Percentiles rank a stretch among this genome's conserved stretches.
Evolutionary conservation across 2,888 invertebrate genomes (phyloP).

Genomic region (Anagyrus pseudococci): DNA sequence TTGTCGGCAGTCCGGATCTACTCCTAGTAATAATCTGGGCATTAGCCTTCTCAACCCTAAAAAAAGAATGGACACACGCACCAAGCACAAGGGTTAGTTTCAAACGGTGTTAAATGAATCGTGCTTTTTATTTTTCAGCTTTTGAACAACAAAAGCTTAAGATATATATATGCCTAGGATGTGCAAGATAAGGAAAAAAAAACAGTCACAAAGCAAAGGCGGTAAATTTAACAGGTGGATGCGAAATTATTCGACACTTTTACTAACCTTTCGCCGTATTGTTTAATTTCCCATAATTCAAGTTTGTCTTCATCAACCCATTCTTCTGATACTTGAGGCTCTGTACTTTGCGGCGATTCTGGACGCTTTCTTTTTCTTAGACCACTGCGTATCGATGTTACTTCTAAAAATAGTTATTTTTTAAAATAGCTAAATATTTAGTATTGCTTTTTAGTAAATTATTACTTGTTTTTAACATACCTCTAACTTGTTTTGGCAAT

Average conservation of each 20-base stretch:
- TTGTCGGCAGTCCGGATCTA: conserved; percentile 72
- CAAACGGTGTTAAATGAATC: conserved; percentile 49
- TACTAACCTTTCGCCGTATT: conserved; percentile 82
- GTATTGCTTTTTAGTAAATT: background rate
- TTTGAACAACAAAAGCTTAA: background rate
- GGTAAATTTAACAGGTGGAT: background rate
- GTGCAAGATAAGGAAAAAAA: conserved; percentile 18
- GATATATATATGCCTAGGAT: background rate
- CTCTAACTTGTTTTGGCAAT: conserved; percentile 87
- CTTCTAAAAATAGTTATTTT: conserved; percentile 69
- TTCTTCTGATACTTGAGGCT: conserved; percentile 92
- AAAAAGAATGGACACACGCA: conserved; percentile 56
- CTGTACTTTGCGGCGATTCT: conserved; percentile 92
- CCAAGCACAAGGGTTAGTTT: conserved; percentile 56
- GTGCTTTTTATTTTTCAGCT: background rate
- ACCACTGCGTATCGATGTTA: conserved; percentile 93
- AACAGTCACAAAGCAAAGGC: conserved; percentile 24
- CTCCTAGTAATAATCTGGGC: conserved; percentile 82
- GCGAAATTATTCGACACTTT: background rate
- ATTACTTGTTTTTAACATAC: conserved; percentile 59
- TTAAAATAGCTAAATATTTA: conserved; percentile 6
- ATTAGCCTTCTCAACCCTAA: conserved; percentile 74
- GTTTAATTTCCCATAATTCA: conserved; percentile 95
- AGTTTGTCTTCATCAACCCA: conserved; percentile 97
- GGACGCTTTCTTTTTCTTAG: conserved; percentile 90